Percentiles rank a stretch among this genome's conserved stretches.
These are phyloP conservation scores for Chloroclystis v-ata DNA, from an alignment of 2,888 invertebrate species.

Conservation along the genomic window DNA sequence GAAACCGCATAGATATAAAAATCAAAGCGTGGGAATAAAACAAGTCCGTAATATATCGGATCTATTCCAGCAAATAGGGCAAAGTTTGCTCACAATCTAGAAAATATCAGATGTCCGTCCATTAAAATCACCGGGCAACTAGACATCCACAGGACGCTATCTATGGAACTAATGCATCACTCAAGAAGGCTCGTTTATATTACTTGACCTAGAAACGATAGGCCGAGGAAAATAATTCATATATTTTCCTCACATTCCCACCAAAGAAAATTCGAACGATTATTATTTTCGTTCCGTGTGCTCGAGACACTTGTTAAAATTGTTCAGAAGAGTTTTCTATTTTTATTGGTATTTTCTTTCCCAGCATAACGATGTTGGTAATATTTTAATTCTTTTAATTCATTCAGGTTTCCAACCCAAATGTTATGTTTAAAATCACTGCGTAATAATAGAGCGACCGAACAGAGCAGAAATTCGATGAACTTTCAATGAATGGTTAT, in stretches of 20 bases:
- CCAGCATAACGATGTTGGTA: no score
- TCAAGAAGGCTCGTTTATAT: constrained; percentile 14
- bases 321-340: no score
- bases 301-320: constrained; percentile 4
- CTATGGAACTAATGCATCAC: constrained; percentile 17
- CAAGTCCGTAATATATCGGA: background rate
- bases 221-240: constrained; percentile 14
- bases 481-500: no score
- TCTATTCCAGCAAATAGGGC: constrained; percentile 8
- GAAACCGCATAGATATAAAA: no score
- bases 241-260: constrained; percentile 15
- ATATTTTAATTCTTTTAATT: no score
- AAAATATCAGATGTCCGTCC: constrained; percentile 23
- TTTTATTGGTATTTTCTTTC: no score
- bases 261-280: constrained; percentile 4
- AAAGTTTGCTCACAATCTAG: constrained; percentile 15
- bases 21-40: no score
- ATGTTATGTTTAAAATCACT: no score
- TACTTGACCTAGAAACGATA: constrained; percentile 21
- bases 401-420: no score
- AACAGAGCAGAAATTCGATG: no score
- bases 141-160: constrained; percentile 4
- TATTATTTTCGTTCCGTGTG: constrained; percentile 14
- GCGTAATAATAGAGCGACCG: no score
- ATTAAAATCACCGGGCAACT: constrained; percentile 11